Conservation (phyloP, 2,113 vertebrate species). For the Macaca mulatta region DNA sequence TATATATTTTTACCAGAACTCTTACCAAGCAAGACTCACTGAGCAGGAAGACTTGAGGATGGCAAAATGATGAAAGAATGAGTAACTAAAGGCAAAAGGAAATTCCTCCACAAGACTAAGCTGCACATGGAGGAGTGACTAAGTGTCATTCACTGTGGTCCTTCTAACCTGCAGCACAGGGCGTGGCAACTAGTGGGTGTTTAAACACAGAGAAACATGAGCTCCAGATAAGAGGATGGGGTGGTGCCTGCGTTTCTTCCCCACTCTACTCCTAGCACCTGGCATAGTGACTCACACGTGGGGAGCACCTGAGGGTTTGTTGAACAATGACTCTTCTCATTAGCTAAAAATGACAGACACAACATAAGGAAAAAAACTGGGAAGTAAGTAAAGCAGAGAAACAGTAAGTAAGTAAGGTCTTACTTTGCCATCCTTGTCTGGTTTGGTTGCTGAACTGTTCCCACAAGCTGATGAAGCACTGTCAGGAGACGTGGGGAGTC, state of each 20-base stretch:
- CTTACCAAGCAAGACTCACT: neutral
- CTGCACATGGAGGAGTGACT: neutral
- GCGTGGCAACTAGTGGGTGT: neutral
- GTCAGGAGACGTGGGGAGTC: conserved; percentile 83
- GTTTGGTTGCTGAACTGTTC: conserved; percentile 82
- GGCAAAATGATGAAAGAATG: neutral
- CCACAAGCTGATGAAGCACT: conserved; percentile 81
- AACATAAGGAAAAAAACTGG: neutral
- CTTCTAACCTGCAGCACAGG: neutral
- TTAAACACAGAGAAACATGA: neutral
- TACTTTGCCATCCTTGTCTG: conserved; percentile 96
- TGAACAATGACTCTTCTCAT: neutral
- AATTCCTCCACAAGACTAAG: neutral
- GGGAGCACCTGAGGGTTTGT: no score
- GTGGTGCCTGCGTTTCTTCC: no score
- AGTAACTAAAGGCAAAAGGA: neutral
- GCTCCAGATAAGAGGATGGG: neutral
- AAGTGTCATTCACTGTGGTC: neutral
- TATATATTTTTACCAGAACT: neutral
- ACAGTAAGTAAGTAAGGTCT: conserved; percentile 5
- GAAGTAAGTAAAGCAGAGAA: neutral
- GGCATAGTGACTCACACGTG: neutral
- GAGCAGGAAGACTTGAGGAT: neutral
- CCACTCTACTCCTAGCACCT: neutral
- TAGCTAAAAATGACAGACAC: neutral